phyloP scores from a whole-genome alignment of 2,113 vertebrate species.

The Cyanoderma ruficeps region DNA sequence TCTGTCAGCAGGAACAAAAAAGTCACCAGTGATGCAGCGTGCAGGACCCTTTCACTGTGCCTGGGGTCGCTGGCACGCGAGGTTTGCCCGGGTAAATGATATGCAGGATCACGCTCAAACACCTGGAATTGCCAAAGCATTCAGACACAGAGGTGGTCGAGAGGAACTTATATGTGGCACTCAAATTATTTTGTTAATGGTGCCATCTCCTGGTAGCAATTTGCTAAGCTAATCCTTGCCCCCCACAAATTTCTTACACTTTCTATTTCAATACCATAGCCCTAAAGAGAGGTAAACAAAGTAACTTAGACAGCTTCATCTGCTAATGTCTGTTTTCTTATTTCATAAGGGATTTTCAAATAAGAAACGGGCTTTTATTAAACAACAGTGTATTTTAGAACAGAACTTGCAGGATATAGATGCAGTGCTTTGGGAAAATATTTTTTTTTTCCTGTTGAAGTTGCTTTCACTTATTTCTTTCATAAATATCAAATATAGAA shows the following conservation, averaged over 20 bases:
- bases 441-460: background rate
- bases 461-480: background rate
- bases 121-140: slow-evolving; percentile 33
- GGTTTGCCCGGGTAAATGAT: background rate
- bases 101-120: background rate
- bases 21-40: background rate
- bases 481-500: background rate
- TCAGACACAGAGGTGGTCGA: background rate
- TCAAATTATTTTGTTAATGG: slow-evolving; percentile 83
- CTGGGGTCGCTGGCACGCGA: background rate
- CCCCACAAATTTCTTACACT: background rate
- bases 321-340: background rate
- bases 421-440: background rate
- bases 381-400: background rate
- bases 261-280: background rate
- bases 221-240: slow-evolving; percentile 41
- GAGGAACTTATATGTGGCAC: background rate
- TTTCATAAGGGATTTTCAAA: background rate
- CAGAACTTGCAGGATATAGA: background rate
- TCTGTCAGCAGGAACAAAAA: background rate
- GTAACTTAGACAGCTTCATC: background rate
- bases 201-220: slow-evolving; percentile 81
- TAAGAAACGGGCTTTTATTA: background rate
- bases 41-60: background rate
- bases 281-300: background rate